Evolutionary conservation across 2,888 invertebrate genomes (phyloP), one percentile per base, ranked within the genome.

Genomic region (Andrena praecox): DNA sequence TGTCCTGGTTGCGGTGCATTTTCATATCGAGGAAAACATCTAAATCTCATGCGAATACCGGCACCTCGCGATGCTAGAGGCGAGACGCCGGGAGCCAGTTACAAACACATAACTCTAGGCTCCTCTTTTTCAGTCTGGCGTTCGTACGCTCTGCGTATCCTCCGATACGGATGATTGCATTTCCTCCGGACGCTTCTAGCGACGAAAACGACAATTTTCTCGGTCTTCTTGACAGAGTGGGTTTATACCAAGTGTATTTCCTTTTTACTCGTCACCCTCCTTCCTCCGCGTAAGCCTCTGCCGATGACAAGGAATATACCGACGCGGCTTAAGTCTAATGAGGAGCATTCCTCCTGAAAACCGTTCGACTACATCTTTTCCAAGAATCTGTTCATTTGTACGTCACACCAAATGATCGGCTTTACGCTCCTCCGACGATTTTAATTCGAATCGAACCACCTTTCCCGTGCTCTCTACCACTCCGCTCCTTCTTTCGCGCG

Each of bases 341-440:
- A 85, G 85, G 42, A 64, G 83, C 29, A 48, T 52, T 67, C 63
- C 35, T n/a, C 60, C 33, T 59, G 70, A 82, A 79, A 82, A 74
- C 56, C 68, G 59, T 68, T 50, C 48, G 60, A 71, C 62, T 24
- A 27, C 60, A 54, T 33, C 35, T 63, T 64, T 67, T 74, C 54
- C 59, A 16, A 20, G 31, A 56, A 68, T 69, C 62, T 35, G 59
- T 8, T n/a, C 3, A 68, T 31, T 27, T 24, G 50, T 20, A 60
- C 27, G 63, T 82, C 54, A 63, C 81, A 72, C 82, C 82, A 78
- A 88, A 84, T 76, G 82, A 67, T 73, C 80, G 80, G 86, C 81
- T 86, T 83, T 79, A 84, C 82, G 81, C 85, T 87, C 80, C 74
- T 56, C 56, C 76, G 80, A 84, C 86, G 80, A 89, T 87, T 87